Evolutionary conservation across 2,113 vertebrate genomes (phyloP).

Genomic region (Psittacara wagleri): DNA sequence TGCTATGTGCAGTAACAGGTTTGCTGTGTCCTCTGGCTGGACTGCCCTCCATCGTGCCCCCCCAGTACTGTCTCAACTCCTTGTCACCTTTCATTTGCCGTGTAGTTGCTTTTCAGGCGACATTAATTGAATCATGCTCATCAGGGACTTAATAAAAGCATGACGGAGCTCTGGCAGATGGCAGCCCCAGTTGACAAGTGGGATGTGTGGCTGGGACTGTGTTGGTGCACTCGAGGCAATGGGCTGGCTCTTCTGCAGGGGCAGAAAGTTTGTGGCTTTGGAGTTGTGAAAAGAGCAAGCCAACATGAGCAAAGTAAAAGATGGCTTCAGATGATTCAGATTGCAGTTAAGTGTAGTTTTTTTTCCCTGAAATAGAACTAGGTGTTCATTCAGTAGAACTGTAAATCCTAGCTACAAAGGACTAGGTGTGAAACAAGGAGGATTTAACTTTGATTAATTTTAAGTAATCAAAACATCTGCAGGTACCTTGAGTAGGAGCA

Average conservation of each 20-base stretch:
- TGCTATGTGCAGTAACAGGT: background rate
- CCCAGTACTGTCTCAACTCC: background rate
- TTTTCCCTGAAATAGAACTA: background rate
- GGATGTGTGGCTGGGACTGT: background rate
- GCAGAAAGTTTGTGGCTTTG: background rate
- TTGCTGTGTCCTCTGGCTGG: fast-evolving
- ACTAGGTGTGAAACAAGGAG: background rate
- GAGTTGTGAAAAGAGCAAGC: background rate
- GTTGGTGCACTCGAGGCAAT: fast-evolving
- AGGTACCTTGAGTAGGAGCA: background rate
- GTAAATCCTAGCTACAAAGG: background rate
- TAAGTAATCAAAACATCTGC: background rate
- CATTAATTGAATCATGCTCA: background rate
- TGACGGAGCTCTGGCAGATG: background rate
- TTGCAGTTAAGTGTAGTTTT: background rate
- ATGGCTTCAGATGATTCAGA: background rate
- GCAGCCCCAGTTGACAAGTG: background rate
- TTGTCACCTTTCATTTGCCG: background rate
- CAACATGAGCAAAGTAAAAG: background rate
- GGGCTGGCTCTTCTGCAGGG: background rate
- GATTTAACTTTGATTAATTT: background rate
- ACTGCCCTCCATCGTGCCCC: background rate
- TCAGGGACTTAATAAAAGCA: background rate
- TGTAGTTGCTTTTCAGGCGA: background rate
- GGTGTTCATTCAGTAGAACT: background rate